Evolutionary conservation across 2,113 vertebrate genomes (phyloP).

Genomic region (Seriola aureovittata): DNA sequence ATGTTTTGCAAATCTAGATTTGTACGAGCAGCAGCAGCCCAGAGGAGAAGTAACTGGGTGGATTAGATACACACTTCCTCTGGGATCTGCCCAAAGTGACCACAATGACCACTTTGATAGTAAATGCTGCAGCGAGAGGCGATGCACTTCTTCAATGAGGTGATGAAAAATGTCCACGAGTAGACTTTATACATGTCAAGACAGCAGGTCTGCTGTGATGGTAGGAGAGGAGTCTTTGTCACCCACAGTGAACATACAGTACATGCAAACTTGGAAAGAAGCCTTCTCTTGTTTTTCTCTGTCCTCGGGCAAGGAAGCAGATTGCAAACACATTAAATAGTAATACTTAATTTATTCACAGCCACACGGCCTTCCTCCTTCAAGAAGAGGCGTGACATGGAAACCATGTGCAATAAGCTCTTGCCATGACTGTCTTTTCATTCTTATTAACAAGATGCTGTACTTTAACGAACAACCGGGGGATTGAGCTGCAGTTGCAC

Average conservation of each 20-base stretch:
- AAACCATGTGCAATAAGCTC: slow-evolving; percentile 18
- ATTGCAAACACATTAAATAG: slow-evolving; percentile 75
- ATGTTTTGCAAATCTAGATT: neutral
- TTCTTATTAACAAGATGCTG: slow-evolving; percentile 16
- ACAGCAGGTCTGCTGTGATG: slow-evolving; percentile 16
- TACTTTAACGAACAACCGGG: slow-evolving; percentile 2
- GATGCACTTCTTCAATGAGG: neutral
- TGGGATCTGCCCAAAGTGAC: slow-evolving; percentile 46
- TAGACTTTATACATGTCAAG: neutral
- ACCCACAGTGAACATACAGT: slow-evolving; percentile 15
- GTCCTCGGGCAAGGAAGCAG: slow-evolving; percentile 73
- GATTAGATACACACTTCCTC: slow-evolving; percentile 53
- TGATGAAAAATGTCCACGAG: slow-evolving; percentile 16
- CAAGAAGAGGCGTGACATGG: slow-evolving; percentile 21
- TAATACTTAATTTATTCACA: slow-evolving; percentile 61
- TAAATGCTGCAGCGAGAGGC: slow-evolving; percentile 1
- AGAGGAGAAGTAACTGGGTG: slow-evolving; percentile 18
- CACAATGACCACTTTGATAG: slow-evolving; percentile 49
- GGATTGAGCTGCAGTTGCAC: slow-evolving; percentile 6
- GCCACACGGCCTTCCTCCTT: slow-evolving; percentile 50
- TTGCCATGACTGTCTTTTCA: neutral
- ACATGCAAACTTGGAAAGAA: slow-evolving; percentile 35
- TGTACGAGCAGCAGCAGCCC: neutral
- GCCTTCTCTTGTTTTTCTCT: slow-evolving; percentile 48
- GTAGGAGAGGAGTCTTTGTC: slow-evolving; percentile 2